phyloP scores from a whole-genome alignment of 2,797 vertebrate genomes.

The Tamandua tetradactyla region DNA sequence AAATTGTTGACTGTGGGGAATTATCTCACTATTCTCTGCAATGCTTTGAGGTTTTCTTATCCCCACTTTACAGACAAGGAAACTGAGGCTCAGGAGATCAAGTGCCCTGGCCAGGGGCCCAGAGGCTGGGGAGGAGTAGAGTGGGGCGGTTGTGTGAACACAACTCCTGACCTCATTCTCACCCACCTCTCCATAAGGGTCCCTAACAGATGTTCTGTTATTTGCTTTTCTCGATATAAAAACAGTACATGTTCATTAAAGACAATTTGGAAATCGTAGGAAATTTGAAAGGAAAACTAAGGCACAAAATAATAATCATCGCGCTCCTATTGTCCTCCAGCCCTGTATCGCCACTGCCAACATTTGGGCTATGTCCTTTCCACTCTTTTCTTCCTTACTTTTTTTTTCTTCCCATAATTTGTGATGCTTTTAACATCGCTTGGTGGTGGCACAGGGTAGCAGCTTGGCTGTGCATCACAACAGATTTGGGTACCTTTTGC shows the following conservation, averaged over 20 bases:
- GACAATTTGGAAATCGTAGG: slow-evolving; percentile 2
- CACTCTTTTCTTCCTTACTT: background rate
- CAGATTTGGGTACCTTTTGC: background rate
- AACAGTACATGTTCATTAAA: background rate
- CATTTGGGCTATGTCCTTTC: background rate
- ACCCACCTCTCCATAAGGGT: background rate
- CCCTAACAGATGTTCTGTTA: background rate
- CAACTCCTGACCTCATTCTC: rapidly evolving
- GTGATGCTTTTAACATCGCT: background rate
- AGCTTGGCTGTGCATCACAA: background rate
- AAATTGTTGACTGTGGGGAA: background rate
- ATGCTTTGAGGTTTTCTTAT: background rate
- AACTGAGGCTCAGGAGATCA: background rate
- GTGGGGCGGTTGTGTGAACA: rapidly evolving
- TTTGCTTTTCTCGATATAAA: background rate
- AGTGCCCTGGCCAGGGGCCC: rapidly evolving
- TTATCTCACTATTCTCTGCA: background rate
- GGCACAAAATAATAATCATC: background rate
- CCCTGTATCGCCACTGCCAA: background rate
- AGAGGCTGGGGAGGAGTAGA: background rate
- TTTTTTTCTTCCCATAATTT: background rate
- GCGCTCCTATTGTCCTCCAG: background rate
- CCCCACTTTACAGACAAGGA: background rate
- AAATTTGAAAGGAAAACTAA: background rate
- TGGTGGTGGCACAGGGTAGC: background rate